A percentile compares a stretch with the other conserved stretches of the same genome.
These are phyloP conservation scores for Eumeta japonica DNA, from an alignment of 1,140 invertebrate genomes.

Conservation along the genomic window DNA sequence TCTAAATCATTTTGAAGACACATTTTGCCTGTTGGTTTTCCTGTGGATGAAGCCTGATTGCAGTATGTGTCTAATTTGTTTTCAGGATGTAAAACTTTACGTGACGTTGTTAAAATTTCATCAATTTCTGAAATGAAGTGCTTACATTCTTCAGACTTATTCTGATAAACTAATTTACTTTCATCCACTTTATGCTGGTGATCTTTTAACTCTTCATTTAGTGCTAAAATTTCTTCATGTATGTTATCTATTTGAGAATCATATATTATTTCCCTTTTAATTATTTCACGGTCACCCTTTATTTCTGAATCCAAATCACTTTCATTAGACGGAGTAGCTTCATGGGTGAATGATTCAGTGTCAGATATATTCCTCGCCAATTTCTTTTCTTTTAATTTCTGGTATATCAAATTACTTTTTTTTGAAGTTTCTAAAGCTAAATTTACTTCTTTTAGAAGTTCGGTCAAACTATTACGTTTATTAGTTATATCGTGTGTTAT, in stretches of 20 bases:
- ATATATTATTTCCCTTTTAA: constrained; percentile 13
- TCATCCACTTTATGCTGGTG: constrained; percentile 40
- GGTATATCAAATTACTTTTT: constrained; percentile 41
- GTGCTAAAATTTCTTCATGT: constrained; percentile 28
- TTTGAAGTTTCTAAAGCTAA: constrained; percentile 46
- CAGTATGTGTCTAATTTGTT: too few species aligned
- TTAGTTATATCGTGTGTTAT: constrained; percentile 50
- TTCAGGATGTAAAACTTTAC: constrained; percentile 41
- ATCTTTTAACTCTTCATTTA: constrained; percentile 35
- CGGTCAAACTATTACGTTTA: constrained; percentile 52
- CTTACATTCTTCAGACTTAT: constrained; percentile 35
- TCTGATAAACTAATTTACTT: constrained; percentile 35
- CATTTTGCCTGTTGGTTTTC: too few species aligned
- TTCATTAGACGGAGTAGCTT: too few species aligned
- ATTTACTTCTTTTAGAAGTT: constrained; percentile 49
- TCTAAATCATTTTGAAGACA: too few species aligned
- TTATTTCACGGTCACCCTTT: constrained; percentile 6
- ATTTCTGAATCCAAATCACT: too few species aligned
- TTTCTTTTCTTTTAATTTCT: too few species aligned
- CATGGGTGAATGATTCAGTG: too few species aligned
- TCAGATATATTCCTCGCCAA: too few species aligned
- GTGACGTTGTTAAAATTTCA: constrained; percentile 36
- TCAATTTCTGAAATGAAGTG: constrained; percentile 48
- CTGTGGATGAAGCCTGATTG: too few species aligned
- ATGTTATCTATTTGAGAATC: constrained; percentile 36